phyloP scores from a whole-genome alignment of 2,888 invertebrate species.

The Diploptera punctata region DNA sequence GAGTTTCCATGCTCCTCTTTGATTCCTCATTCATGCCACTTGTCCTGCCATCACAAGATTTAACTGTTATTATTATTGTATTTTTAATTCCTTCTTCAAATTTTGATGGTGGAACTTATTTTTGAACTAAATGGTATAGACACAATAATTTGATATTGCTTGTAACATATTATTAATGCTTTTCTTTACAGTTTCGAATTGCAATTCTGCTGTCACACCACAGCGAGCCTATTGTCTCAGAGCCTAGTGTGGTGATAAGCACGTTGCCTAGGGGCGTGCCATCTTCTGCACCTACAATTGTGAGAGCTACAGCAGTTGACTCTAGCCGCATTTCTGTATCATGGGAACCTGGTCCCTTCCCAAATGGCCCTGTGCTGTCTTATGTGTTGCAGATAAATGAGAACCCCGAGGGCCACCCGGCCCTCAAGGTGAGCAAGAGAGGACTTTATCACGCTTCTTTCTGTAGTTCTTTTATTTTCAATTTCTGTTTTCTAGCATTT shows the following conservation, averaged over 20 bases:
- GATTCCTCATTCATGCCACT: no score
- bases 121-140: no score
- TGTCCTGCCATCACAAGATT: no score
- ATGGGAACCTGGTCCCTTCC: slow-evolving; percentile 87
- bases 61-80: no score
- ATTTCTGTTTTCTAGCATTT: neutral
- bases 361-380: slow-evolving; percentile 86
- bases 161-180: no score
- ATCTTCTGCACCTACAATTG: slow-evolving; percentile 75
- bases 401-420: slow-evolving; percentile 63
- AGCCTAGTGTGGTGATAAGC: slow-evolving; percentile 77
- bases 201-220: slow-evolving; percentile 77
- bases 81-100: no score
- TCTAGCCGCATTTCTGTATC: slow-evolving; percentile 83
- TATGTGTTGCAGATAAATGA: slow-evolving; percentile 78
- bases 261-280: slow-evolving; percentile 77
- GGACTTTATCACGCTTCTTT: slow-evolving; percentile 30
- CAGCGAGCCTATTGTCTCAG: slow-evolving; percentile 73
- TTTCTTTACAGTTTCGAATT: slow-evolving; percentile 79
- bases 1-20: no score
- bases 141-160: no score
- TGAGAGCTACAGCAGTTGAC: slow-evolving; percentile 80
- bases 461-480: neutral
- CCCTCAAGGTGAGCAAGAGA: slow-evolving; percentile 66
- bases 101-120: no score